phyloP scores from a whole-genome alignment of 2,797 vertebrate genomes.

The Chromis chromis region DNA sequence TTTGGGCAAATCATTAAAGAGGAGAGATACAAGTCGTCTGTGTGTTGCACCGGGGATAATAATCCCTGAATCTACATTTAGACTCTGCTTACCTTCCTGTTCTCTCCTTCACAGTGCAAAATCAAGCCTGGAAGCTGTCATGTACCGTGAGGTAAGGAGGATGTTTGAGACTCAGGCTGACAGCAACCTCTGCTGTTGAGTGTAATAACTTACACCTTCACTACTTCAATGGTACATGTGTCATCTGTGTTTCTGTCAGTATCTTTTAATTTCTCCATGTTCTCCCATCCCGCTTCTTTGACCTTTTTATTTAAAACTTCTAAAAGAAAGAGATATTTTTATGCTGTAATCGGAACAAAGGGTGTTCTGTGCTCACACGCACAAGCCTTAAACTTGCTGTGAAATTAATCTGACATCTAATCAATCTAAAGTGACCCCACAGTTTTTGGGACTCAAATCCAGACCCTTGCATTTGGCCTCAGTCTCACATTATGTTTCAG shows the following conservation, averaged over 20 bases:
- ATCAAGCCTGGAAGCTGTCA: constrained; percentile 88
- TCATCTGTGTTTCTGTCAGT: constrained; percentile 49
- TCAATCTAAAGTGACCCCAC: constrained; percentile 36
- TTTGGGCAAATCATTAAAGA: not conserved
- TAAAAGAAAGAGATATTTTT: constrained; percentile 27
- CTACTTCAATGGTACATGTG: constrained; percentile 20
- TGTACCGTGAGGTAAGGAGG: constrained; percentile 87
- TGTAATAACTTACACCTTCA: constrained; percentile 46
- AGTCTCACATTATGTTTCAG: constrained; percentile 87
- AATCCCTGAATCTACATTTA: not conserved
- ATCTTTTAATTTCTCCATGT: constrained; percentile 49
- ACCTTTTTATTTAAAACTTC: constrained; percentile 22
- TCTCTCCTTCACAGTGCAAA: constrained; percentile 80
- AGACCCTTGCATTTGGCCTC: constrained; percentile 74
- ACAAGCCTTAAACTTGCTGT: constrained; percentile 13
- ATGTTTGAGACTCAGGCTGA: constrained; percentile 27
- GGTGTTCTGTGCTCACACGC: constrained; percentile 18
- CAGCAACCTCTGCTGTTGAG: constrained; percentile 63
- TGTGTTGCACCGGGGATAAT: not conserved
- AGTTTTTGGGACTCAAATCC: constrained; percentile 36
- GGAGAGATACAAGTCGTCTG: not conserved
- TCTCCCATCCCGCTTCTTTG: constrained; percentile 54
- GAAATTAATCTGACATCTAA: not conserved
- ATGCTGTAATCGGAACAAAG: constrained; percentile 21
- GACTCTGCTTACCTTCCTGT: not conserved